phyloP scores from a whole-genome alignment of 2,888 invertebrate genomes.

The Euproctis similis region DNA sequence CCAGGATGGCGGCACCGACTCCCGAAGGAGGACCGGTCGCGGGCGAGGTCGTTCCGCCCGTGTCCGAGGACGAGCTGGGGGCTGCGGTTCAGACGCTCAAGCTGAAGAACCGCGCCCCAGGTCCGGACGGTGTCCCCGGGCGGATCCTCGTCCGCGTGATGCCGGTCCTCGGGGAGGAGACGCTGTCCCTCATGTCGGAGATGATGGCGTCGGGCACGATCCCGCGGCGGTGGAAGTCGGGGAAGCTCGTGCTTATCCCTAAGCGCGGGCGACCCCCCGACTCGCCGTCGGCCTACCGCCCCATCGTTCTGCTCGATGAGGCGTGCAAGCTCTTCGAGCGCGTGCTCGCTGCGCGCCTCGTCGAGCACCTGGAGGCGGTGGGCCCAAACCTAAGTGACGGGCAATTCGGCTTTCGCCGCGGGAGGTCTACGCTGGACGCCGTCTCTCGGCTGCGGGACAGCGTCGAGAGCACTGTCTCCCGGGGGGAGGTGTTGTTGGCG shows the following conservation, averaged over 20 bases:
- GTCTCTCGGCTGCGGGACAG: constrained; percentile 1
- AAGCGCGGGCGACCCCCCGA: constrained; percentile 6
- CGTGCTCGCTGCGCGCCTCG: constrained; percentile 4
- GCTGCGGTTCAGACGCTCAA: background rate
- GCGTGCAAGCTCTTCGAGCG: constrained; percentile 6
- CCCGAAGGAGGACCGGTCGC: background rate
- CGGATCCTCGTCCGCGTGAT: background rate
- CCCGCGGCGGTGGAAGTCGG: constrained; percentile 2
- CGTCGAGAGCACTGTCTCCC: constrained; percentile 5
- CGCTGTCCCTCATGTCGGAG: background rate
- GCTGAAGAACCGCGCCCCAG: constrained; percentile 1
- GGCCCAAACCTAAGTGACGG: constrained; percentile 4
- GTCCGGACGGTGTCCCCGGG: constrained; percentile 1
- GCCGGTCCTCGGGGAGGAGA: background rate
- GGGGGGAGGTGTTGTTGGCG: constrained; percentile 10
- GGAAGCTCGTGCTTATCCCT: constrained; percentile 5
- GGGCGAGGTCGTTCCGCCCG: background rate
- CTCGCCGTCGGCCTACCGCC: constrained; percentile 7
- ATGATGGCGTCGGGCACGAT: constrained; percentile 2
- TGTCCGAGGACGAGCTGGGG: constrained; percentile 2
- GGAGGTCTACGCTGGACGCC: constrained; percentile 9
- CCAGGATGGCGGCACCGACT: background rate
- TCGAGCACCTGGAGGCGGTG: constrained; percentile 4
- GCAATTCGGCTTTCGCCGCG: constrained; percentile 7
- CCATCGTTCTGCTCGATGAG: constrained; percentile 11